phyloP scores from a whole-genome alignment of 2,113 vertebrate species.

The Neotoma lepida region DNA sequence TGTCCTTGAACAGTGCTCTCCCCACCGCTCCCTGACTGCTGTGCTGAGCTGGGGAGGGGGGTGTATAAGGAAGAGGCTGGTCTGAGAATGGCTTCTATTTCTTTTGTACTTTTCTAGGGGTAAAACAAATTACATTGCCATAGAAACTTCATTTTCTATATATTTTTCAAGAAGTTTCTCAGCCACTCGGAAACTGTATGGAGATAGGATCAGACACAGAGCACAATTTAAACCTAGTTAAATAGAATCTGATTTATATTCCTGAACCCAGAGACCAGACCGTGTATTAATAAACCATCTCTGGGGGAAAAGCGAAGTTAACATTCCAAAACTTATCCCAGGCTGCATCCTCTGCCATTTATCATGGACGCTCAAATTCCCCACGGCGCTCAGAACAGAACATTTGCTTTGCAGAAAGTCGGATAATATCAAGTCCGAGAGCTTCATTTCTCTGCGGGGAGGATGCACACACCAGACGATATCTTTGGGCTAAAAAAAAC shows the following conservation, averaged over 20 bases:
- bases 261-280: neutral
- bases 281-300: slow-evolving; percentile 53
- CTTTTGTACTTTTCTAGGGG: slow-evolving; percentile 39
- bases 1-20: neutral
- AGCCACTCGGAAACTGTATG: slow-evolving; percentile 40
- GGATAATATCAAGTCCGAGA: neutral
- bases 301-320: neutral
- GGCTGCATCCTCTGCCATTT: neutral
- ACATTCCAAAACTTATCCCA: slow-evolving; percentile 54
- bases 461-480: neutral
- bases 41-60: rapidly evolving
- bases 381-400: neutral
- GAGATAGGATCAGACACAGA: slow-evolving; percentile 58
- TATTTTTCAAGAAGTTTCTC: slow-evolving; percentile 68
- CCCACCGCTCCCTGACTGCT: rapidly evolving
- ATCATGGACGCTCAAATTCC: slow-evolving; percentile 62
- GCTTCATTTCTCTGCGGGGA: neutral
- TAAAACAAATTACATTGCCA: slow-evolving; percentile 60
- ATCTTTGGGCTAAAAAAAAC: neutral
- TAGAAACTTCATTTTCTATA: slow-evolving; percentile 66
- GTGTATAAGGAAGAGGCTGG: neutral
- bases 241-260: slow-evolving; percentile 54
- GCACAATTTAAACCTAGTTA: slow-evolving; percentile 53
- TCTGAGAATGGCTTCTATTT: neutral
- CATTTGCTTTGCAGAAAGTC: slow-evolving; percentile 1